Base-by-base conservation (phyloP, 2,888 invertebrate genomes). In the Blera fallax region DNA sequence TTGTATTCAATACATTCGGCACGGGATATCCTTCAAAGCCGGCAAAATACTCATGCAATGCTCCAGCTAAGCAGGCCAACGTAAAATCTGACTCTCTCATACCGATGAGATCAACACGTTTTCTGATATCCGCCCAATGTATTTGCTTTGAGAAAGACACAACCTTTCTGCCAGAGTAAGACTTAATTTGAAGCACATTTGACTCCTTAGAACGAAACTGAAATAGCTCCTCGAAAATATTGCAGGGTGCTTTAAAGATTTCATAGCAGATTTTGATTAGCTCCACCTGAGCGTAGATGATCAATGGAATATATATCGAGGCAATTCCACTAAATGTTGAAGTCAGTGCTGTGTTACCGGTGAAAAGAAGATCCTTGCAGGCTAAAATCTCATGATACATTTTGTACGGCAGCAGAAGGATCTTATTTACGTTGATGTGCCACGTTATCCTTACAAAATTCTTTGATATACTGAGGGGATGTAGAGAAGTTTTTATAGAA, bases 391-490 rank as follows among this genome's bases (percentile, higher is more conserved):
- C 92, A 11, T 89, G 88, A 40, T 89, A 91, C 2, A 88, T 64
- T 34, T 89, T 88, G 48, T 90, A 91, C 0, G 92, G 92, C 27
- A 91, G 14, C 0, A 90, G 84, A 1, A 91, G 45, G 1, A 90
- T 79, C 48, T 89, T 88, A 34, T 90, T 89, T 1, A 91, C 81
- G 77, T 89, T 89, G 10, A 90, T 74, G 14, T 90, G 90, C 91
- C 92, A 93, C 1, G 91, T 29, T 34, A 90, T 89, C 27, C 89
- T 90, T 0, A 93, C 87, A 54, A 90, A 88, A 10, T 90, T 89
- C 56, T 89, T 90, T 1, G 90, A 50, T 14, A 93, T 83, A 85
- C 92, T 93, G 3, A 90, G 88, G 0, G 94, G 93, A 87, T 93
- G 92, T 11, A 93, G 87, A 1, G 93, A 93, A 7, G 90, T 88